phyloP scores from a whole-genome alignment of 2,797 vertebrate genomes.

The Silurus aristotelis region DNA sequence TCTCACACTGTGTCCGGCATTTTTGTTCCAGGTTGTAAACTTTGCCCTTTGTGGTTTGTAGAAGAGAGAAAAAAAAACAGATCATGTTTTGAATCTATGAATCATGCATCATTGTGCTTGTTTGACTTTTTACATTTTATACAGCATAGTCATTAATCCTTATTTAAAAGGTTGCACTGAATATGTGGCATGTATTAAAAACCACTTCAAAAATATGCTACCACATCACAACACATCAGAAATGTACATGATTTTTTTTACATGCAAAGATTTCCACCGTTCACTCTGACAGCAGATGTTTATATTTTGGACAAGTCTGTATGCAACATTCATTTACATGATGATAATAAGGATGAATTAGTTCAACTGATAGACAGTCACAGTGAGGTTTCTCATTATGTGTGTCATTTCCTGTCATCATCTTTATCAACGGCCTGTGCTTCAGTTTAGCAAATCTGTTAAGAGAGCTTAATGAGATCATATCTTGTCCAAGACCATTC shows the following conservation, averaged over 20 bases:
- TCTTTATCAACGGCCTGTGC: not conserved
- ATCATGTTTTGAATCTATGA: not conserved
- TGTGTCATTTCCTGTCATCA: constrained; percentile 9
- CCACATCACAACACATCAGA: not conserved
- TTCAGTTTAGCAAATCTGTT: not conserved
- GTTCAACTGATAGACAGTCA: not conserved
- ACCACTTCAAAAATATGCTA: not conserved
- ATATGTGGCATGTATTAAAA: not conserved
- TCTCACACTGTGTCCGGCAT: constrained; percentile 88
- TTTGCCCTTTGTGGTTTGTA: constrained; percentile 77
- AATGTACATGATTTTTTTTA: not conserved
- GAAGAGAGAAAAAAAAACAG: constrained; percentile 5
- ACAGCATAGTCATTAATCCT: not conserved
- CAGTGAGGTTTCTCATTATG: not conserved
- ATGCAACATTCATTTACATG: not conserved
- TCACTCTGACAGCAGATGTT: not conserved
- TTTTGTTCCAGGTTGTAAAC: constrained; percentile 88
- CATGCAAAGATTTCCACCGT: not conserved
- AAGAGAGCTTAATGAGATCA: not conserved
- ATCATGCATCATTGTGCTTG: not conserved
- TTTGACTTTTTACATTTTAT: not conserved
- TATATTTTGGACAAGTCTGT: not conserved
- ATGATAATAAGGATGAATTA: constrained; percentile 4
- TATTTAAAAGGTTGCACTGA: not conserved
- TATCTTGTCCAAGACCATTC: not conserved